phyloP scores from a whole-genome alignment of 2,113 vertebrate species.

The Nettapus auritus region DNA sequence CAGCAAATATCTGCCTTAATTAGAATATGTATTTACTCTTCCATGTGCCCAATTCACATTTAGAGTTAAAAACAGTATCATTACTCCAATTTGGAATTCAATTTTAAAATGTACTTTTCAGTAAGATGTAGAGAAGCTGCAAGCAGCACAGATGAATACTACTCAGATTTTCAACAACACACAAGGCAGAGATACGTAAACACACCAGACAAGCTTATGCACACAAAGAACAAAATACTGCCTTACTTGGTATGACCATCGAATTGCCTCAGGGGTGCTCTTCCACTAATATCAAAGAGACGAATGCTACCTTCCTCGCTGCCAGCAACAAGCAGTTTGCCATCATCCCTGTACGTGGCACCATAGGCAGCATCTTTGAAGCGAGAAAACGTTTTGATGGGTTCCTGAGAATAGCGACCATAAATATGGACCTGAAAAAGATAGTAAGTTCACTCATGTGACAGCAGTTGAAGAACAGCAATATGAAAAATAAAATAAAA shows the following conservation, averaged over 20 bases:
- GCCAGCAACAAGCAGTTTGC: conserved; percentile 89
- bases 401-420: conserved; percentile 91
- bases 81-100: background rate
- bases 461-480: background rate
- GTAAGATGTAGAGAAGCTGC: rapidly evolving
- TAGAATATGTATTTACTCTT: background rate
- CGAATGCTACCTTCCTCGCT: conserved; percentile 88
- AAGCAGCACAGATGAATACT: rapidly evolving
- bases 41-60: background rate
- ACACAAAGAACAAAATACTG: rapidly evolving
- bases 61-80: background rate
- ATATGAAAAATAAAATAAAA: rapidly evolving
- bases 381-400: conserved; percentile 89
- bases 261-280: conserved; percentile 88
- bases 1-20: background rate
- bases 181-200: background rate
- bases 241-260: conserved; percentile 92
- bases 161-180: background rate
- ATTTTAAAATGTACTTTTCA: background rate
- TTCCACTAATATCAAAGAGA: conserved; percentile 88
- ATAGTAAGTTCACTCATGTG: rapidly evolving
- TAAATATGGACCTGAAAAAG: conserved; percentile 90
- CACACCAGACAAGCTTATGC: rapidly evolving
- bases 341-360: conserved; percentile 90
- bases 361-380: conserved; percentile 92